These are phyloP conservation scores for Myripristis jacobus DNA, from an alignment of 2,797 vertebrate species.

Conservation along the genomic window DNA sequence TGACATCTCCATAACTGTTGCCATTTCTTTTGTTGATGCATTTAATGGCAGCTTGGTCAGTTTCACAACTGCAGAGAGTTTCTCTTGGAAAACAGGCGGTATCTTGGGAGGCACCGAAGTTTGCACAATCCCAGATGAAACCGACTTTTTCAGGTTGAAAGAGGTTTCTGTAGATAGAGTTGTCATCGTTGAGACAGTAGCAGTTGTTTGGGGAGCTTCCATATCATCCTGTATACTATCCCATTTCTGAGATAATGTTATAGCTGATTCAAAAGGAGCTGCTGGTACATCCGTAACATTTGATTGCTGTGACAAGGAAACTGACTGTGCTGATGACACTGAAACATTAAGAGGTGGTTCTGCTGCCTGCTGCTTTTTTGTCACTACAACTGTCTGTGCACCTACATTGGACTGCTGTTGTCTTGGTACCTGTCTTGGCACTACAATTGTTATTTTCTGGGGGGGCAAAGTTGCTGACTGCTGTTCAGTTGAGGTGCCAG, in stretches of 20 bases:
- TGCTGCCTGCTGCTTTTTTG: neutral
- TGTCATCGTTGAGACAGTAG: neutral
- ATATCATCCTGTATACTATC: neutral
- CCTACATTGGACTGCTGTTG: constrained; percentile 3
- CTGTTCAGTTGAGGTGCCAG: neutral
- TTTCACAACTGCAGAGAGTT: constrained; percentile 44
- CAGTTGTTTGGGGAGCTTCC: constrained; percentile 12
- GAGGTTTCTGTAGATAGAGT: neutral
- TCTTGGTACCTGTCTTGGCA: constrained; percentile 33
- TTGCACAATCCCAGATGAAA: neutral
- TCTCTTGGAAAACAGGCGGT: neutral
- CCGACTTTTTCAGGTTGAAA: constrained; percentile 12
- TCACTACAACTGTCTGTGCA: neutral
- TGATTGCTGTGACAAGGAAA: constrained; percentile 11
- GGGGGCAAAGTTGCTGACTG: neutral
- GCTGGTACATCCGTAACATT: neutral
- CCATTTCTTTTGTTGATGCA: constrained; percentile 34
- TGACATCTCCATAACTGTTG: constrained; percentile 13
- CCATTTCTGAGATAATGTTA: neutral
- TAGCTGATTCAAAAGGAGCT: neutral
- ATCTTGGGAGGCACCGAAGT: neutral
- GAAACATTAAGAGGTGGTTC: neutral
- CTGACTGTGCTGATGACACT: neutral
- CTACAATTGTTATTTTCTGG: constrained; percentile 41
- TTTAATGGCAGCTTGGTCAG: constrained; percentile 52